These are phyloP conservation scores for Parnassius apollo DNA, from an alignment of 2,888 invertebrate genomes.

Conservation along the genomic window DNA sequence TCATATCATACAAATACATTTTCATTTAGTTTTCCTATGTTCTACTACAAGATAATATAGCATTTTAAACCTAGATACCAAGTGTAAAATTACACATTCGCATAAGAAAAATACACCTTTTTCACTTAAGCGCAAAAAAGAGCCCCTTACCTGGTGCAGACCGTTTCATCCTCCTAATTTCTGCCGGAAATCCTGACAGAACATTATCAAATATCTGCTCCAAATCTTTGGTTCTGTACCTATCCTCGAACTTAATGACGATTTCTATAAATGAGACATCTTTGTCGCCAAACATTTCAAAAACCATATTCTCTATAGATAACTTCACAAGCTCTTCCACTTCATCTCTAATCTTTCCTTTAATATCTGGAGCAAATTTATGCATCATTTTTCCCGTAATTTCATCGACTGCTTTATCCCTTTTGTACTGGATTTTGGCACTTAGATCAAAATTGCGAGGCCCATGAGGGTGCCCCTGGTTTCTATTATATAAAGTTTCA, in stretches of 20 bases:
- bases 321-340: conserved; percentile 48
- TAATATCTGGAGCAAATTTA: conserved; percentile 44
- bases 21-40: too few relatives aligned
- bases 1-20: too few relatives aligned
- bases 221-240: conserved; percentile 47
- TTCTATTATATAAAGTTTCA: conserved; percentile 7
- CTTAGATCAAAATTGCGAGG: conserved; percentile 4
- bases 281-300: conserved; percentile 55
- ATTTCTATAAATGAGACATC: conserved; percentile 66
- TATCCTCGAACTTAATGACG: conserved; percentile 58
- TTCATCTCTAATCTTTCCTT: conserved; percentile 41
- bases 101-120: background rate
- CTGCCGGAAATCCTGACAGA: conserved; percentile 49
- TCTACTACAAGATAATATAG: too few relatives aligned
- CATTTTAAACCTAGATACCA: too few relatives aligned
- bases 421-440: conserved; percentile 42
- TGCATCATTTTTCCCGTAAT: conserved; percentile 51
- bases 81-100: too few relatives aligned
- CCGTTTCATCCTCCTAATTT: conserved; percentile 49
- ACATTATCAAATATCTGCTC: conserved; percentile 55
- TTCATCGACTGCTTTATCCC: conserved; percentile 58
- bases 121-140: conserved; percentile 14
- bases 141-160: conserved; percentile 56
- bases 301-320: conserved; percentile 42
- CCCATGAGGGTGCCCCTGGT: background rate